Base-by-base conservation (phyloP, 2,797 vertebrate genomes). In the Mionectes olivaceus region DNA sequence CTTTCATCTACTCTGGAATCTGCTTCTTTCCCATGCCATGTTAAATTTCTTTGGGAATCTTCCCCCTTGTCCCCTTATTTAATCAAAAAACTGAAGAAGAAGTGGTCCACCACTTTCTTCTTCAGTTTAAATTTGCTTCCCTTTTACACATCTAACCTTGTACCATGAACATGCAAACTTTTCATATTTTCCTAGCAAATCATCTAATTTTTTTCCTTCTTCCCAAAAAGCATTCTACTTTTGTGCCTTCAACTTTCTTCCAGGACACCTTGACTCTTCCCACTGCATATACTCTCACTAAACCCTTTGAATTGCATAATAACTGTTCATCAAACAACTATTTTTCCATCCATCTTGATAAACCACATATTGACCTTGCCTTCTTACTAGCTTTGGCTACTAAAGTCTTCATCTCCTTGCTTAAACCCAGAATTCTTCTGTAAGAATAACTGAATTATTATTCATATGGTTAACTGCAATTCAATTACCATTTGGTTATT, bases 401-500 rank as follows among this genome's bases (percentile, higher is more conserved):
- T 61, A 83, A 63, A 59, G 32, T 15, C 23, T 70, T 63, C 30
- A 65, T 74, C 2, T 24, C 61, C 73, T 81, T 86, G 35, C 39
- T 84, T 76, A 85, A 85, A 88, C 73, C 30, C 33, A 82, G 23
- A 89, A 90, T 67, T 91, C 8, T 79, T 86, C 63, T 73, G 5
- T 10, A 95, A 77, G 49, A 83, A 75, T n/a, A 84, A 52, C 13
- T 32, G 47, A 74, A 95, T 84, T 82, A 73, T 69, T 94, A 84
- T 79, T 94, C 78, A 89, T 52, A 76, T 37, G 10, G 30, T 84
- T 90, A 80, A 67, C 33, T 53, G 60, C 41, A 93, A 94, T 89
- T 78, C 93, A 94, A 89, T 89, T 89, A 94, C 80, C 60, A 67
- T 28, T 24, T n/a, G 55, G 30, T 56, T 92, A 69, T 75, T 71